A percentile compares a stretch with the other conserved stretches of the same genome.
These are phyloP conservation scores for Trichogramma pretiosum DNA, from an alignment of 1,140 invertebrate species.

Conservation along the genomic window DNA sequence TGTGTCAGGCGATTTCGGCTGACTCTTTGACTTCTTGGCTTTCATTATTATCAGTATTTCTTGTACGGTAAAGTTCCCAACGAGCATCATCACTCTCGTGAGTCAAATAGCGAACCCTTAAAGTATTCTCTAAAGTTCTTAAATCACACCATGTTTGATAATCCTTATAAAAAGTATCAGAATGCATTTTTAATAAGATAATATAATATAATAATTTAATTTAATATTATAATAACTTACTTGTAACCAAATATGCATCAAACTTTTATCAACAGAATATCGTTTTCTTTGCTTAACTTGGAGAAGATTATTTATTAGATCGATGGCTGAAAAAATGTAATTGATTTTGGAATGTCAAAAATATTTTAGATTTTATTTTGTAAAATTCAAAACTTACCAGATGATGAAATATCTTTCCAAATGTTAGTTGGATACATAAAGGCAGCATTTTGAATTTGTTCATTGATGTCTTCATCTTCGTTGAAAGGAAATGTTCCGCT, in stretches of 20 bases:
- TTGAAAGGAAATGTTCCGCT: conserved; percentile 99
- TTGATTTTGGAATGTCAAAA: background rate
- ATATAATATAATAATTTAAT: background rate
- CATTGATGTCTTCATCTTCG: conserved; percentile 98
- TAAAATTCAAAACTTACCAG: conserved; percentile 64
- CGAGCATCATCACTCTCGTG: conserved; percentile 92
- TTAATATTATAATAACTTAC: conserved; percentile 40
- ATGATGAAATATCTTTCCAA: conserved; percentile 95
- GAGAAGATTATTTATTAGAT: conserved; percentile 93
- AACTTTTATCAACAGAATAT: conserved; percentile 93
- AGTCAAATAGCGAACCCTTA: conserved; percentile 81
- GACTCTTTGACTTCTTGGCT: background rate
- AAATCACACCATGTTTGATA: conserved; percentile 94
- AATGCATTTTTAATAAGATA: background rate
- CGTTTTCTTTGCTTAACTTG: conserved; percentile 98
- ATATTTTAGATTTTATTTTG: no score
- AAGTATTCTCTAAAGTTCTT: conserved; percentile 73
- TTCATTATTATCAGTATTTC: conserved; percentile 24
- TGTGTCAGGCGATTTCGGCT: conserved; percentile 36
- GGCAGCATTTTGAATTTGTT: conserved; percentile 98
- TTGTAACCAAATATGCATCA: conserved; percentile 89
- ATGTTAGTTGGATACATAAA: conserved; percentile 99
- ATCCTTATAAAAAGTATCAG: conserved; percentile 53
- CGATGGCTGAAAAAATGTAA: conserved; percentile 71
- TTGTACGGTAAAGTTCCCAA: conserved; percentile 66